Conservation (phyloP, 1,140 invertebrate species). For the Papilio glaucus region DNA sequence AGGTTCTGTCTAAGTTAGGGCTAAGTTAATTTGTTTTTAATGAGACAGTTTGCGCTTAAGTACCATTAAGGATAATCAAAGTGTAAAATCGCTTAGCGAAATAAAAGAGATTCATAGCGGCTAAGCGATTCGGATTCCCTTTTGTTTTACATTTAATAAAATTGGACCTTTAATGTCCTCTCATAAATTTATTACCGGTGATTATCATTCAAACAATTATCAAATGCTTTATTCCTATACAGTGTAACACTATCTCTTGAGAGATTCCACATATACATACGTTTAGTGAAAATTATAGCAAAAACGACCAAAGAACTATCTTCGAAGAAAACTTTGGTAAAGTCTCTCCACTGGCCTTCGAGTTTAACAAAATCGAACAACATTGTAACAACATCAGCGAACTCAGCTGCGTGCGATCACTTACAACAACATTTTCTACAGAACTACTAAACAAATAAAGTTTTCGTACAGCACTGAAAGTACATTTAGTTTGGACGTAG, state of each 20-base stretch:
- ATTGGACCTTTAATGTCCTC: constrained; percentile 16
- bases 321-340: not conserved
- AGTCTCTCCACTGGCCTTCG: not conserved
- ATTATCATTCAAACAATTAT: not conserved
- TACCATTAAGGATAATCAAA: constrained; percentile 26
- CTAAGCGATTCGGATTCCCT: constrained; percentile 3
- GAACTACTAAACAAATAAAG: not conserved
- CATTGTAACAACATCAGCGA: not conserved
- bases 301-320: not conserved
- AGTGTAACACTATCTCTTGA: not conserved
- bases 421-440: not conserved
- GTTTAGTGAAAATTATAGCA: not conserved
- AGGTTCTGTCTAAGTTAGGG: not conserved
- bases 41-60: constrained; percentile 24
- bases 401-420: not conserved
- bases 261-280: no score
- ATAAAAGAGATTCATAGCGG: constrained; percentile 16
- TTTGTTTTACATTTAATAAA: constrained; percentile 21
- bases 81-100: constrained; percentile 24
- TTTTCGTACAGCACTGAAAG: not conserved
- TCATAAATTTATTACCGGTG: constrained; percentile 6
- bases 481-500: no score
- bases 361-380: constrained; percentile 4
- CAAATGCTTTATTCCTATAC: not conserved
- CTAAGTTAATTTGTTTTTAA: constrained; percentile 27